These are phyloP conservation scores for Neria commutata DNA, from an alignment of 2,888 invertebrate genomes.

Conservation along the genomic window DNA sequence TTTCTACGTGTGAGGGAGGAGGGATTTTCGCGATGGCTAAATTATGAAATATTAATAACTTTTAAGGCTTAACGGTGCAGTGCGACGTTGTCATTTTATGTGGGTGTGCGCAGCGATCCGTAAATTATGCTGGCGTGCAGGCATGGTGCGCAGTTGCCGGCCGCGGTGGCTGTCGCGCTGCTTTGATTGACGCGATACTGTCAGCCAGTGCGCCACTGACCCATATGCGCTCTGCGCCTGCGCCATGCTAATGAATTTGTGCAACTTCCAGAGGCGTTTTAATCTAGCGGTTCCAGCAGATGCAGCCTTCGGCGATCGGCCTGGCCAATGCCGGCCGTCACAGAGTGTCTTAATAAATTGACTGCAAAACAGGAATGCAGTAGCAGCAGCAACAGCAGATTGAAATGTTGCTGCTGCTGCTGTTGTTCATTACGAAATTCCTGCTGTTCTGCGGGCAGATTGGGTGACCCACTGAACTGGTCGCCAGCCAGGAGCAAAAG, in stretches of 20 bases:
- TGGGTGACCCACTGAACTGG: slow-evolving; percentile 44
- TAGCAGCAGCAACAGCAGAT: not conserved
- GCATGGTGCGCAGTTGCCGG: too few species aligned
- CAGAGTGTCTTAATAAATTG: slow-evolving; percentile 33
- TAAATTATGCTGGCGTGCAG: too few species aligned
- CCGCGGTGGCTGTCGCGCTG: too few species aligned
- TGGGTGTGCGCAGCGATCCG: too few species aligned
- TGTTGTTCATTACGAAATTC: slow-evolving; percentile 13
- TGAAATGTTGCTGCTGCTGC: slow-evolving; percentile 8
- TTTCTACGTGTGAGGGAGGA: too few species aligned
- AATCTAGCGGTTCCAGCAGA: slow-evolving; percentile 26
- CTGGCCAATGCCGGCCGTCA: too few species aligned
- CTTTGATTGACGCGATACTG: slow-evolving; percentile 8
- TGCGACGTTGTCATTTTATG: too few species aligned
- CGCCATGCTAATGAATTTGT: not conserved
- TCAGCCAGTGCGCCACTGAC: slow-evolving; percentile 12
- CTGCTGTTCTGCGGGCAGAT: slow-evolving; percentile 9
- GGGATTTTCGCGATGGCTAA: too few species aligned
- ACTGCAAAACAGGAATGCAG: slow-evolving; percentile 6
- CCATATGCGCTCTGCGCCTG: slow-evolving; percentile 19
- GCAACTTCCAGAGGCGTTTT: slow-evolving; percentile 19
- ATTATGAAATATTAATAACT: too few species aligned
- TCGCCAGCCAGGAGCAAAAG: too few species aligned
- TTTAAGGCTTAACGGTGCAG: too few species aligned
- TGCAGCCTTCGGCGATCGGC: too few species aligned